phyloP scores from a whole-genome alignment of 1,140 invertebrate genomes.

The Lerema accius region DNA sequence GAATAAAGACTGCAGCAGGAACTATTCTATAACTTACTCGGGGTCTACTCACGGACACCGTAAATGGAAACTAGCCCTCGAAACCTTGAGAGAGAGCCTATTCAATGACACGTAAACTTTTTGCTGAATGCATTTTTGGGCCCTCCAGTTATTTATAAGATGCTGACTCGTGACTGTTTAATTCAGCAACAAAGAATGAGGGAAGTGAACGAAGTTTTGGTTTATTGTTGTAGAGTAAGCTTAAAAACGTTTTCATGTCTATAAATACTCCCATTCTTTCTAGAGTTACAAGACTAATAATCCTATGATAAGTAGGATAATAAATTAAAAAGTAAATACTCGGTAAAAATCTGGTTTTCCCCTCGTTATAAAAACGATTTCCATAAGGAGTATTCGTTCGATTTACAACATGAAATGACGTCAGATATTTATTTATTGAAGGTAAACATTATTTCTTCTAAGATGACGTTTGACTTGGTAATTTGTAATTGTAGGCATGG shows the following conservation, averaged over 20 bases:
- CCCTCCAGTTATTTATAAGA: conserved; percentile 29
- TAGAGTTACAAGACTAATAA: no score
- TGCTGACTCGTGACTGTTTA: conserved; percentile 37
- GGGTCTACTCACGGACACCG: conserved; percentile 25
- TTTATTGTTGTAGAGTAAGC: background rate
- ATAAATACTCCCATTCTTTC: no score
- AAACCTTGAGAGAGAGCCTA: conserved; percentile 50
- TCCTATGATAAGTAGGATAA: no score
- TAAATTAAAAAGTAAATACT: no score
- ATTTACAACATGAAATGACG: no score
- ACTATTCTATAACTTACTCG: conserved; percentile 13
- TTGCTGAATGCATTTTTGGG: conserved; percentile 31
- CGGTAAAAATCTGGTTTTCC: no score
- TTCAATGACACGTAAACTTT: conserved; percentile 40
- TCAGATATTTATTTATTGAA: no score
- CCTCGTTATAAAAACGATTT: no score
- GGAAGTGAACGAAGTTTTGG: background rate
- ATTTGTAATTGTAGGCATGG: no score
- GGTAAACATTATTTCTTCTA: no score
- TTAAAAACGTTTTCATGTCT: background rate
- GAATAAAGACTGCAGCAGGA: conserved; percentile 1
- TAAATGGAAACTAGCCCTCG: conserved; percentile 54
- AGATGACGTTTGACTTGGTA: no score
- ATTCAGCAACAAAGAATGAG: conserved; percentile 11
- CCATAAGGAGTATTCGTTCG: no score